phyloP scores from a whole-genome alignment of 2,797 vertebrate genomes.

The Rhodeus uyekii region DNA sequence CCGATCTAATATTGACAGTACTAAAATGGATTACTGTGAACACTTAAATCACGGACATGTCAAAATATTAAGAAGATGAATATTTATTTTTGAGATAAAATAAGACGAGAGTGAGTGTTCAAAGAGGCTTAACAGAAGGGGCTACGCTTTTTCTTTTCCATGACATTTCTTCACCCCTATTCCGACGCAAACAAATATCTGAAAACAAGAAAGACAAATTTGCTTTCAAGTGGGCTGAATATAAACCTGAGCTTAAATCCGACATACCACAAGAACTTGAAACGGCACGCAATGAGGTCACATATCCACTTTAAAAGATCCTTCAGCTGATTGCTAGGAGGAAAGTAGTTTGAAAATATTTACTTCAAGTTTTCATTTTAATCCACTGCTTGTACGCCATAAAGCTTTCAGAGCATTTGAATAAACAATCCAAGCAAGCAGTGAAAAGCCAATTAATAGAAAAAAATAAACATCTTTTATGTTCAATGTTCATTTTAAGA shows the following conservation, averaged over 20 bases:
- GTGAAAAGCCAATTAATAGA: background rate
- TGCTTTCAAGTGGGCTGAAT: background rate
- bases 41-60: background rate
- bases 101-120: background rate
- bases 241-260: background rate
- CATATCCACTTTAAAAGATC: slow-evolving; percentile 4
- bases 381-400: background rate
- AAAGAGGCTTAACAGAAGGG: background rate
- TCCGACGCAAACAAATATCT: background rate
- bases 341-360: background rate
- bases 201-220: background rate
- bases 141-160: background rate
- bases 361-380: slow-evolving; percentile 10
- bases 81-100: background rate
- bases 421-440: background rate
- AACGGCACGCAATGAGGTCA: background rate
- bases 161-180: background rate
- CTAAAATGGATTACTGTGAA: background rate
- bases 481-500: background rate
- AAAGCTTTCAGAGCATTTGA: background rate
- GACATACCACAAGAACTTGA: background rate
- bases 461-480: background rate
- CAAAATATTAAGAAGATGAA: slow-evolving; percentile 8
- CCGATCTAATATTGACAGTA: background rate
- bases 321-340: slow-evolving; percentile 1